Evolutionary conservation across 2,113 vertebrate species (phyloP).

Genomic region (Pseudonaja textilis): DNA sequence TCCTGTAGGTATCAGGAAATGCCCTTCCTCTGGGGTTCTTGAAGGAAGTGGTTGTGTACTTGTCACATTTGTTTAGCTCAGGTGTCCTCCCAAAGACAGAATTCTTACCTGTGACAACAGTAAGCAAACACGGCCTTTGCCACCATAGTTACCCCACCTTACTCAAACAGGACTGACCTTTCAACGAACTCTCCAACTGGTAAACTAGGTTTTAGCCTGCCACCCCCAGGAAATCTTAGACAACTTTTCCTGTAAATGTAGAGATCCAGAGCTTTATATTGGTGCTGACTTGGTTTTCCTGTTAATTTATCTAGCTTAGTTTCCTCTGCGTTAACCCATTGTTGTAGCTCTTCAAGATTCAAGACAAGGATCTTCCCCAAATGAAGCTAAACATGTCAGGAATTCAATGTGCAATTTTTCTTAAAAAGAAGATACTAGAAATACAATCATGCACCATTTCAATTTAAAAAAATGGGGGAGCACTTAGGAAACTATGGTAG

Average conservation of each 20-base stretch:
- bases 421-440: neutral
- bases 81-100: neutral
- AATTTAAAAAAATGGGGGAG: neutral
- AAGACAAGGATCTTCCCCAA: neutral
- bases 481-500: neutral
- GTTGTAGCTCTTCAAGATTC: neutral
- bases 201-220: neutral
- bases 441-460: neutral
- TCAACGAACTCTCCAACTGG: neutral
- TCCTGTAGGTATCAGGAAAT: neutral
- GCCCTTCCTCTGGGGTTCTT: neutral
- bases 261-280: neutral
- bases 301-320: neutral
- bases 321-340: neutral
- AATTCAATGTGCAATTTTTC: neutral
- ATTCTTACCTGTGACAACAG: neutral
- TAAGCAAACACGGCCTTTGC: conserved; percentile 24
- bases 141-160: conserved; percentile 27
- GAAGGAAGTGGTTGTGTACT: neutral
- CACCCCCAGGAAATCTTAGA: neutral
- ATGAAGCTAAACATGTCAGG: neutral
- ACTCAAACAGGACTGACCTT: conserved; percentile 1
- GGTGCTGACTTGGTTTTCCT: neutral
- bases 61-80: neutral
- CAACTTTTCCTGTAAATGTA: neutral